These are phyloP conservation scores for Cephus pulcher DNA, from an alignment of 2,888 invertebrate genomes.

Conservation along the genomic window DNA sequence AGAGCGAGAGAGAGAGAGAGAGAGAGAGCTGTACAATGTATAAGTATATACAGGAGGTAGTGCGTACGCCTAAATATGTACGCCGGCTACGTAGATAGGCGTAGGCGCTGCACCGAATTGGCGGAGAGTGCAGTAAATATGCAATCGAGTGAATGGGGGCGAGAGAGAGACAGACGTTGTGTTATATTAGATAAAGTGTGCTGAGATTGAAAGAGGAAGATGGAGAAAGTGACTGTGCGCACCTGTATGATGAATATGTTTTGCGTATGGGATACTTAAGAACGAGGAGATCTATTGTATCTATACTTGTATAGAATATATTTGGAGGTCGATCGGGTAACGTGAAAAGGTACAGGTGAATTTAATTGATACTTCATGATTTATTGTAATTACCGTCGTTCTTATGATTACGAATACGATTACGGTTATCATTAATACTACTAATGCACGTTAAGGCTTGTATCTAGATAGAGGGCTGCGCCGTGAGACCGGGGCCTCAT, in stretches of 20 bases:
- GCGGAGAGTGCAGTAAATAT: background rate
- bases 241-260: background rate
- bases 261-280: conserved; percentile 7
- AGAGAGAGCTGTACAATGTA: conserved; percentile 2
- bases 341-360: conserved; percentile 9
- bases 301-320: background rate
- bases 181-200: conserved; percentile 6
- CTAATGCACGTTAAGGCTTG: conserved; percentile 41
- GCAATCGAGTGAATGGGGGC: conserved; percentile 8
- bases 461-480: conserved; percentile 39
- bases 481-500: conserved; percentile 28
- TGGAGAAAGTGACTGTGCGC: conserved; percentile 6
- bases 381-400: conserved; percentile 19
- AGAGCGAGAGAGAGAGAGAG: background rate
- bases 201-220: conserved; percentile 1
- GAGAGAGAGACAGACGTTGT: conserved; percentile 12
- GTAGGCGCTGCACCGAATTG: conserved; percentile 16
- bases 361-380: conserved; percentile 37
- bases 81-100: background rate
- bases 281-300: background rate
- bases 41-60: background rate
- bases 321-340: background rate
- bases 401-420: conserved; percentile 29
- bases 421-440: conserved; percentile 39
- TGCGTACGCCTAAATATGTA: background rate